phyloP scores from a whole-genome alignment of 2,113 vertebrate genomes.

The Clarias gariepinus region DNA sequence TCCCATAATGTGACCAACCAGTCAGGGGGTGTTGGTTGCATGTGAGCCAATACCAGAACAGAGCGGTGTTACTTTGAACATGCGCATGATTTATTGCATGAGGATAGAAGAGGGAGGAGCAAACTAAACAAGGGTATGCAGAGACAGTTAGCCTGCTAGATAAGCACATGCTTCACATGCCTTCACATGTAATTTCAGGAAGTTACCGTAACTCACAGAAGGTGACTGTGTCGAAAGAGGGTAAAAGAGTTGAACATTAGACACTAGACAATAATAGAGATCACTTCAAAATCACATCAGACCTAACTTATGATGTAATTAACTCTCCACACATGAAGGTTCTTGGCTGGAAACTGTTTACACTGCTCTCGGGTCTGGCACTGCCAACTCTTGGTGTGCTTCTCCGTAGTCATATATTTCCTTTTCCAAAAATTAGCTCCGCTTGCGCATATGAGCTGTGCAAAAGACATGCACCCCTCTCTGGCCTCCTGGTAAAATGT shows the following conservation, averaged over 20 bases:
- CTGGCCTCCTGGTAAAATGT: background rate
- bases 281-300: background rate
- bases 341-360: background rate
- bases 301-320: background rate
- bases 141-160: background rate
- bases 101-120: background rate
- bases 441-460: background rate
- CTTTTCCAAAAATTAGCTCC: background rate
- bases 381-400: background rate
- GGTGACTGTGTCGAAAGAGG: background rate
- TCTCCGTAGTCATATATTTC: background rate
- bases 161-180: background rate
- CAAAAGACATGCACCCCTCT: background rate
- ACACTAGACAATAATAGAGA: background rate
- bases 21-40: constrained; percentile 37
- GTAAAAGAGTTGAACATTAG: background rate
- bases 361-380: background rate
- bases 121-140: background rate
- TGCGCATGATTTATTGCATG: constrained; percentile 8
- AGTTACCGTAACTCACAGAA: background rate
- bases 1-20: constrained; percentile 43
- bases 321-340: background rate
- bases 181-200: background rate
- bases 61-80: background rate
- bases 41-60: constrained; percentile 42